These are phyloP conservation scores for Flabesymbios commensalis DNA, from an alignment of 2,888 invertebrate genomes.

Conservation along the genomic window DNA sequence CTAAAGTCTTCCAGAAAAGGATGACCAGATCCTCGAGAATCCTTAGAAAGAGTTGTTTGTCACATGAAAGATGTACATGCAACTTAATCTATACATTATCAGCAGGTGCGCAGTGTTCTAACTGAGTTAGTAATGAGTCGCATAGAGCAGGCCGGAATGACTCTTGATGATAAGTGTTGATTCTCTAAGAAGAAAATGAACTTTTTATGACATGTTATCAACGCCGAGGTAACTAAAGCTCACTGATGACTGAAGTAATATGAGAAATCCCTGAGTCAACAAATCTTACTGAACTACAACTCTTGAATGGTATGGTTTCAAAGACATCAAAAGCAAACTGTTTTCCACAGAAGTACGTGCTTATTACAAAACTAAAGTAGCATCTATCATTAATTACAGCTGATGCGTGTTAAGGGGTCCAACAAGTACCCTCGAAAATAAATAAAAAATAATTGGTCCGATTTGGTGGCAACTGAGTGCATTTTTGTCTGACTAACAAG, in stretches of 20 bases:
- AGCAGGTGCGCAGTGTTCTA: constrained; percentile 14
- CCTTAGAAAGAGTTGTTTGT: constrained; percentile 21
- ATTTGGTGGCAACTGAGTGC: no score
- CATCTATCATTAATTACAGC: constrained; percentile 39
- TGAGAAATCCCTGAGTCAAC: constrained; percentile 13
- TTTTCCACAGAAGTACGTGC: constrained; percentile 43
- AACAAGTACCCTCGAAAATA: no score
- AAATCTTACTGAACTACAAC: constrained; percentile 14
- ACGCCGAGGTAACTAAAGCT: constrained; percentile 15
- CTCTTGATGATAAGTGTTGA: constrained; percentile 32
- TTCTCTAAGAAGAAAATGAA: constrained; percentile 19
- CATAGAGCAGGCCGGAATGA: constrained; percentile 22
- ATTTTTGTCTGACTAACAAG: no score
- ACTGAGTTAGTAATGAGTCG: no score
- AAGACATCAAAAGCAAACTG: constrained; percentile 43
- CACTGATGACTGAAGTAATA: constrained; percentile 18
- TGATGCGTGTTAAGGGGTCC: constrained; percentile 50
- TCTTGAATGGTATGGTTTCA: constrained; percentile 37
- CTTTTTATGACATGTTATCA: constrained; percentile 30
- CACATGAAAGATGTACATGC: constrained; percentile 33
- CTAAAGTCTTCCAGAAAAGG: constrained; percentile 19
- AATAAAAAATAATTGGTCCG: no score
- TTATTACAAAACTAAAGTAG: constrained; percentile 42
- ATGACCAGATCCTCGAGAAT: constrained; percentile 24
- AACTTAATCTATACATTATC: constrained; percentile 23